These are phyloP conservation scores for Eutrigla gurnardus DNA, from an alignment of 2,797 vertebrate species.

Conservation along the genomic window DNA sequence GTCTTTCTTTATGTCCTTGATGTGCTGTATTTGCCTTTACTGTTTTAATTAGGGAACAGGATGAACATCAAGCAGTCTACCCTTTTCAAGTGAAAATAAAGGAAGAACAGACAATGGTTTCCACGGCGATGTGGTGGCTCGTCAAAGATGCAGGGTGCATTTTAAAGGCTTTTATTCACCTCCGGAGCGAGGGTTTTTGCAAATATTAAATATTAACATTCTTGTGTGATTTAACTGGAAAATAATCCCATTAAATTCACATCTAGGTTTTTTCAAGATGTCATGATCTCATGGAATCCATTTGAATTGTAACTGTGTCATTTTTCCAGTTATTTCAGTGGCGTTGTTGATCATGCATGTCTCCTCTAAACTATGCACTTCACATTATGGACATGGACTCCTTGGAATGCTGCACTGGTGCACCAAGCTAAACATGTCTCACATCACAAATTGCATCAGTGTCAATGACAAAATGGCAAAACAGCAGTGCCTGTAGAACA, in stretches of 20 bases:
- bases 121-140: neutral
- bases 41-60: neutral
- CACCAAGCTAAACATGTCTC: neutral
- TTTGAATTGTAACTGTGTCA: neutral
- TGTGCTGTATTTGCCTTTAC: neutral
- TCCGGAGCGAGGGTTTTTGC: neutral
- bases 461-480: neutral
- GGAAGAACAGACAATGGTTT: neutral
- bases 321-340: neutral
- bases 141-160: neutral
- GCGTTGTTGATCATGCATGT: neutral
- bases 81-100: conserved; percentile 3
- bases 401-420: neutral
- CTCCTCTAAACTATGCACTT: neutral
- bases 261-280: neutral
- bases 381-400: neutral
- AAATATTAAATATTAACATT: neutral
- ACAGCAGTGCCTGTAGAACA: neutral
- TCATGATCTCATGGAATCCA: neutral
- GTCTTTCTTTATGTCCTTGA: neutral
- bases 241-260: neutral
- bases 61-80: neutral
- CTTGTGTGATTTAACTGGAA: neutral
- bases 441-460: neutral
- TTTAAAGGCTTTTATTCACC: conserved; percentile 2